Evolutionary conservation across 2,888 invertebrate species (phyloP).

Genomic region (Rotaria socialis): DNA sequence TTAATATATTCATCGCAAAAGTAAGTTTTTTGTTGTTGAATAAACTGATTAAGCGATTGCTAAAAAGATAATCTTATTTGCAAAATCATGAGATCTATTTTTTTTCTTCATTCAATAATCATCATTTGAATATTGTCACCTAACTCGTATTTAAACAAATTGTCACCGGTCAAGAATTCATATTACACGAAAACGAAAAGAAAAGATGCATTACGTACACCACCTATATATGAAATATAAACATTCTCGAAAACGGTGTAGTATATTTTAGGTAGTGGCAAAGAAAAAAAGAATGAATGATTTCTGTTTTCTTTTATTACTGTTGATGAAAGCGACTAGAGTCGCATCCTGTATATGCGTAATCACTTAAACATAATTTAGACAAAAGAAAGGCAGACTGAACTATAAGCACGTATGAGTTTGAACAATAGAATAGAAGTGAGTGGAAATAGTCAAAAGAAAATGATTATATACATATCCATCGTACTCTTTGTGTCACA

Average conservation of each 20-base stretch:
- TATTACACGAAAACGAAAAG: background rate
- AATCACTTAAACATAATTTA: conserved; percentile 15
- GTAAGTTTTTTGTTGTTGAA: background rate
- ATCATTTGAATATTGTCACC: background rate
- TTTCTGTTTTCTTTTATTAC: background rate
- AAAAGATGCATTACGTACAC: background rate
- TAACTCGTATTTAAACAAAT: background rate
- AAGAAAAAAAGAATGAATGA: background rate
- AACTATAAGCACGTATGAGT: background rate
- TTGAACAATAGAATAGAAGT: background rate
- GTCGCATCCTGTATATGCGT: background rate
- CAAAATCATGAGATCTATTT: background rate
- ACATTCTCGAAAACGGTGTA: background rate
- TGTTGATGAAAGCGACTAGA: background rate
- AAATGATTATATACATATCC: background rate
- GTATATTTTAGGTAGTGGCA: background rate
- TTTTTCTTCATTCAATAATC: background rate
- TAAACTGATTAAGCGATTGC: background rate
- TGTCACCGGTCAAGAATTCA: background rate
- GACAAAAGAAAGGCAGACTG: background rate
- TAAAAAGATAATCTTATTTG: background rate
- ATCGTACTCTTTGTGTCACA: background rate
- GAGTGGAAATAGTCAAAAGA: background rate
- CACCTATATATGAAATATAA: background rate
- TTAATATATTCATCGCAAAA: background rate